These are phyloP conservation scores for Silurus lanzhouensis DNA, from an alignment of 2,797 vertebrate genomes.

Conservation along the genomic window DNA sequence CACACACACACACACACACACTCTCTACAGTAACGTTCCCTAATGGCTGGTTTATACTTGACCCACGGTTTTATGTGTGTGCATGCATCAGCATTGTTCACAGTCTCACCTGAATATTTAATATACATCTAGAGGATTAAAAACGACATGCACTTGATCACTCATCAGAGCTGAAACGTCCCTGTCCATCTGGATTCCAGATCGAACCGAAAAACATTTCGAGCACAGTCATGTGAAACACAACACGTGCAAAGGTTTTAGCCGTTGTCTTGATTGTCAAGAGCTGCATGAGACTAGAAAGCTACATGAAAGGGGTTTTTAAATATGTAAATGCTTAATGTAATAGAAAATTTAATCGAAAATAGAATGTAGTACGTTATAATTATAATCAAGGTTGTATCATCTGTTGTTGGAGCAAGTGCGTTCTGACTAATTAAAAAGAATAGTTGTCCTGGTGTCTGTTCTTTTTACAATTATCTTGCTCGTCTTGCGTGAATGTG, in stretches of 20 bases:
- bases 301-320: background rate
- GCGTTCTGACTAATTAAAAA: background rate
- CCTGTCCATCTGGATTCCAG: background rate
- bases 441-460: background rate
- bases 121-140: background rate
- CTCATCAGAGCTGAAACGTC: background rate
- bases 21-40: background rate
- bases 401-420: background rate
- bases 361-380: too few relatives aligned
- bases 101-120: background rate
- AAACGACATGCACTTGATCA: background rate
- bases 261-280: background rate
- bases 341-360: background rate
- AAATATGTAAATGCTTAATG: background rate
- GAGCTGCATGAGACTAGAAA: background rate
- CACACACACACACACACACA: constrained; percentile 2
- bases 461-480: background rate
- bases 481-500: background rate
- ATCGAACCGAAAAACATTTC: background rate
- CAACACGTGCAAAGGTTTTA: background rate
- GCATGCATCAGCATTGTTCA: background rate
- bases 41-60: background rate
- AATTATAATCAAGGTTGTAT: background rate
- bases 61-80: background rate
- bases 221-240: background rate